phyloP scores from a whole-genome alignment of 2,888 invertebrate genomes.

The Drosophila atripex region DNA sequence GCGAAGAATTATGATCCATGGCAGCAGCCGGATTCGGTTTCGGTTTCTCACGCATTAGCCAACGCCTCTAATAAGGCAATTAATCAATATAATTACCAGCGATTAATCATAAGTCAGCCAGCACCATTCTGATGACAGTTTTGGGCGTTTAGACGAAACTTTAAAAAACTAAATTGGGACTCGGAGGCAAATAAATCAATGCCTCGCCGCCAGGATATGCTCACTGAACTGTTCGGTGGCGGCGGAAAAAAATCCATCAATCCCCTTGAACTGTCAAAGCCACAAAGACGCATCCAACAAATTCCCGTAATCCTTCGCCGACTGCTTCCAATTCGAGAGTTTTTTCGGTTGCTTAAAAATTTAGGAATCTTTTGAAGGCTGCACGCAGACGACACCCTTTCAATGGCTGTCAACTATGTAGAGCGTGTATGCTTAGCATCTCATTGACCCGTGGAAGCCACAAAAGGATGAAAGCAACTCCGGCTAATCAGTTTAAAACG shows the following conservation, averaged over 20 bases:
- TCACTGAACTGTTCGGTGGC: conserved; percentile 56
- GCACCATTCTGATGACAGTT: conserved; percentile 60
- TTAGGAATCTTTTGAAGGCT: conserved; percentile 66
- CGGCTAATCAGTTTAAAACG: conserved; percentile 70
- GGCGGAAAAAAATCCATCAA: conserved; percentile 62
- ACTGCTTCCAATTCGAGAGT: conserved; percentile 13
- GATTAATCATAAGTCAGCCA: conserved; percentile 71
- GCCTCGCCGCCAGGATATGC: conserved; percentile 48
- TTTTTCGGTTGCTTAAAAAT: conserved; percentile 61
- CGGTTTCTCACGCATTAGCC: conserved; percentile 44
- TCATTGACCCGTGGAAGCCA: conserved; percentile 74
- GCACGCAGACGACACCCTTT: conserved; percentile 59
- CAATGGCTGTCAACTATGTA: conserved; percentile 55
- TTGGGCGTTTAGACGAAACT: conserved; percentile 52
- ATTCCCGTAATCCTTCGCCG: conserved; percentile 59
- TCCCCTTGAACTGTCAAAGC: conserved; percentile 68
- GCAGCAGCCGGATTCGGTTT: conserved; percentile 48
- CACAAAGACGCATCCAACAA: conserved; percentile 65
- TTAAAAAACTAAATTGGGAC: conserved; percentile 63
- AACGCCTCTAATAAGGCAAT: conserved; percentile 74
- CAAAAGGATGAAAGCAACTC: conserved; percentile 40
- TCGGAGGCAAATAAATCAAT: conserved; percentile 68
- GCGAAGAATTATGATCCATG: conserved; percentile 57
- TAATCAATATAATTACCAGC: conserved; percentile 79
- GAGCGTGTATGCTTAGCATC: conserved; percentile 67